Evolutionary conservation across 2,113 vertebrate genomes (phyloP).

Genomic region (Progne subis): DNA sequence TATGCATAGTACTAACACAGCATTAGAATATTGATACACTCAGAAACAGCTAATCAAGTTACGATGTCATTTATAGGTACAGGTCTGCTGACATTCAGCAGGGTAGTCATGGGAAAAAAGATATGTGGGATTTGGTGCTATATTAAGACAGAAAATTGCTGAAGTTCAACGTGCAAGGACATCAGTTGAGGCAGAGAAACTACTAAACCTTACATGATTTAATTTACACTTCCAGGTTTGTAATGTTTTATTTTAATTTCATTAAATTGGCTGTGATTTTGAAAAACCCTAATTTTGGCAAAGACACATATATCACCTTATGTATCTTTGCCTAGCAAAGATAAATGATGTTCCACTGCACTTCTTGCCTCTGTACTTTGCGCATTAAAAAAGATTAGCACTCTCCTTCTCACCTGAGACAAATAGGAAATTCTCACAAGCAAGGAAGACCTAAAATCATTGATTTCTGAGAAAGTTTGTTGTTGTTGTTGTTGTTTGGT

Average conservation of each 20-base stretch:
- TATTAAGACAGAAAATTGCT: neutral
- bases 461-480: neutral
- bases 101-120: neutral
- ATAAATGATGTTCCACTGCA: neutral
- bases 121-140: neutral
- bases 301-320: neutral
- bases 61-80: neutral
- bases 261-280: neutral
- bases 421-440: neutral
- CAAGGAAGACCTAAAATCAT: neutral
- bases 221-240: neutral
- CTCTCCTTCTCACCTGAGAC: neutral
- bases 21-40: neutral
- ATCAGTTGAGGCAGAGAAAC: neutral
- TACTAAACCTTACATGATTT: neutral
- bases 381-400: neutral
- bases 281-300: neutral
- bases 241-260: neutral
- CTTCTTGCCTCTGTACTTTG: neutral
- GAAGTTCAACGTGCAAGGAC: neutral
- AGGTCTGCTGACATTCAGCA: neutral
- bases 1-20: neutral
- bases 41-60: neutral
- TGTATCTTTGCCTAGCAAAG: neutral
- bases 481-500: too few relatives aligned